phyloP scores from a whole-genome alignment of 2,888 invertebrate genomes.

The Atethmia centrago region DNA sequence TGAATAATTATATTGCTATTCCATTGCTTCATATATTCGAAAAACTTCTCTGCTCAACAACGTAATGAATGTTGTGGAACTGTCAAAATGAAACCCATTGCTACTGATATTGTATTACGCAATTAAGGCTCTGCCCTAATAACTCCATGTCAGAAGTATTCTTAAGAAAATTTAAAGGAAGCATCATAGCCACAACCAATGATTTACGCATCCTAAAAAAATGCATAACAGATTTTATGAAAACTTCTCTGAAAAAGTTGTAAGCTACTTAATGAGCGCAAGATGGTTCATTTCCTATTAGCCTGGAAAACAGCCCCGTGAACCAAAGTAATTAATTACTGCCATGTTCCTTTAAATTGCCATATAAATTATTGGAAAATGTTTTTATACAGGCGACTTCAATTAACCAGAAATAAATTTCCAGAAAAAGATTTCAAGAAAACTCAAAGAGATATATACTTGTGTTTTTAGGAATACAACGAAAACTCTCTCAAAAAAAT shows the following conservation, averaged over 20 bases:
- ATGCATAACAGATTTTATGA: background rate
- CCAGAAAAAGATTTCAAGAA: constrained; percentile 2
- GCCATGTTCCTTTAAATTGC: background rate
- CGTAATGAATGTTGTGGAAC: no score
- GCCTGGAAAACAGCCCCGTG: background rate
- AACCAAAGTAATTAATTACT: background rate
- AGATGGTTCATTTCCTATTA: background rate
- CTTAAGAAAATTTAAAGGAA: background rate
- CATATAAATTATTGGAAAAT: background rate
- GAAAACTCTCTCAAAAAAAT: background rate
- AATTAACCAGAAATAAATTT: background rate
- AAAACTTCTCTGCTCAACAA: no score
- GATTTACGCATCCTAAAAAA: no score
- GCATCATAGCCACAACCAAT: background rate
- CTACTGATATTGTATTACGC: no score
- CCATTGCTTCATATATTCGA: no score
- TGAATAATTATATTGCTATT: no score
- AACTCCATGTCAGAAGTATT: background rate
- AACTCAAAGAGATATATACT: background rate
- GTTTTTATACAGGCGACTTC: background rate
- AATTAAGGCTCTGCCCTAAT: background rate
- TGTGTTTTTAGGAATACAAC: background rate
- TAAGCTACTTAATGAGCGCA: background rate
- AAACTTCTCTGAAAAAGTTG: background rate
- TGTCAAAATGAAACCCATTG: no score